A percentile compares a stretch with the other conserved stretches of the same genome.
Conservation (phyloP, 2,888 invertebrate species). For the Volucella zonaria region DNA sequence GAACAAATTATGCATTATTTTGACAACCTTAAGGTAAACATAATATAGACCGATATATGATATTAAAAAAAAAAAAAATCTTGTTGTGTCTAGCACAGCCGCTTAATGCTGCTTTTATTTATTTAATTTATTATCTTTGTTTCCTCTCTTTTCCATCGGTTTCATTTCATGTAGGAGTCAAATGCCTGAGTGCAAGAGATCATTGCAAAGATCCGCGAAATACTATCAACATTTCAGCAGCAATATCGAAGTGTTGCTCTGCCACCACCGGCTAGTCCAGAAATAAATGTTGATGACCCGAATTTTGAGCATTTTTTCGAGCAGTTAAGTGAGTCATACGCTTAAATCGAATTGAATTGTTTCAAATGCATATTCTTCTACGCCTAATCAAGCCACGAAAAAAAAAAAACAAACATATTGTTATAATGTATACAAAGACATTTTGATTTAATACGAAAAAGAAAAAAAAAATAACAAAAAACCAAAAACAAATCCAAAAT, state of each 20-base stretch:
- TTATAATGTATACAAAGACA: constrained; percentile 31
- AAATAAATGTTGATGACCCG: constrained; percentile 78
- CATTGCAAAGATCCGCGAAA: constrained; percentile 92
- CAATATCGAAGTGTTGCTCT: constrained; percentile 84
- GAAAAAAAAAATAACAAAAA: constrained; percentile 8
- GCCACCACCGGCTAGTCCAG: constrained; percentile 79
- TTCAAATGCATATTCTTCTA: constrained; percentile 64
- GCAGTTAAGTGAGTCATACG: constrained; percentile 71
- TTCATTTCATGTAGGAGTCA: constrained; percentile 86
- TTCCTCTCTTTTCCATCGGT: constrained; percentile 71
- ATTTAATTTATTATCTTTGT: constrained; percentile 51
- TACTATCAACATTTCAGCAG: constrained; percentile 87
- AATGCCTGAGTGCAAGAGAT: constrained; percentile 95
- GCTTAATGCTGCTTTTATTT: constrained; percentile 65
- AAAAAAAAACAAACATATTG: constrained; percentile 29
- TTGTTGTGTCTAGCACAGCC: constrained; percentile 68
- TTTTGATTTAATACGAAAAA: constrained; percentile 30
- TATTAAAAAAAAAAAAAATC: constrained; percentile 7
- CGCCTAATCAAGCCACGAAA: constrained; percentile 46
- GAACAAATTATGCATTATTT: constrained; percentile 99
- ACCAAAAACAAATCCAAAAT: background rate
- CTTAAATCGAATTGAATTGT: constrained; percentile 57
- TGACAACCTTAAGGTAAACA: constrained; percentile 95
- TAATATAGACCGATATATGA: no score
- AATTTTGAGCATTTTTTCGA: constrained; percentile 73